Base-by-base conservation (phyloP, 2,888 invertebrate genomes). In the Agrilus cyanescens region DNA sequence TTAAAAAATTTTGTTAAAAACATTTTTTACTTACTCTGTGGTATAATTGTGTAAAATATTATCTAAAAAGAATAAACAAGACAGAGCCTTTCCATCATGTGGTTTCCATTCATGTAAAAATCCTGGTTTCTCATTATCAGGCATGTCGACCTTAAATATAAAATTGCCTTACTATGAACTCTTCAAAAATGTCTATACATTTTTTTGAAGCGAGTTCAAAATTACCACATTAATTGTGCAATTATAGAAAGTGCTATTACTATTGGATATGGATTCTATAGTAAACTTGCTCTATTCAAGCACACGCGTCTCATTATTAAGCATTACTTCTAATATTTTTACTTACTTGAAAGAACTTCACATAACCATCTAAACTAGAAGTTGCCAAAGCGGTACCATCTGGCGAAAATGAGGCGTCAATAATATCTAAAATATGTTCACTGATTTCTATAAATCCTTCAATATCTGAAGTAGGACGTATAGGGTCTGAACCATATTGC, bases 351-450 rank as follows among this genome's bases (percentile, higher is more conserved):
- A 88, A 94, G 71, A 96, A 96, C 65, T 89, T 86, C 38, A 95
- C 88, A 57, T 80, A 76, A 39, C 95, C 96, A 67, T 93, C 91
- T 1, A 76, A 71, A 57, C 86, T 83, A 25, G 90, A 91, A 32
- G 93, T 88, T 35, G 94, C 93, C 44, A 96, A 75, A 8, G 94
- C 94, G 13, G 90, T 88, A 25, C 93, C 95, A 70, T 95, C 96
- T 0, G 94, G 93, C 35, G 93, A 89, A 65, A 95, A 85, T 30
- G 88, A 82, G 10, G 89, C 89, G 69, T 89, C 88, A 12, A 86
- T 78, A 38, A 94, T 80, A 15, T 76, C 72, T 56, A 77, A 69
- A 0, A 70, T 65, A 56, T 80, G 78, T 45, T 78, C 74, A 47
- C 67, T 68, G 43, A 80, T 74, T 61, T 73, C 73, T 40, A 75